Evolutionary conservation across 2,797 vertebrate species (phyloP), one percentile per base, ranked within the genome.

Genomic region (Phylloscopus collybita): DNA sequence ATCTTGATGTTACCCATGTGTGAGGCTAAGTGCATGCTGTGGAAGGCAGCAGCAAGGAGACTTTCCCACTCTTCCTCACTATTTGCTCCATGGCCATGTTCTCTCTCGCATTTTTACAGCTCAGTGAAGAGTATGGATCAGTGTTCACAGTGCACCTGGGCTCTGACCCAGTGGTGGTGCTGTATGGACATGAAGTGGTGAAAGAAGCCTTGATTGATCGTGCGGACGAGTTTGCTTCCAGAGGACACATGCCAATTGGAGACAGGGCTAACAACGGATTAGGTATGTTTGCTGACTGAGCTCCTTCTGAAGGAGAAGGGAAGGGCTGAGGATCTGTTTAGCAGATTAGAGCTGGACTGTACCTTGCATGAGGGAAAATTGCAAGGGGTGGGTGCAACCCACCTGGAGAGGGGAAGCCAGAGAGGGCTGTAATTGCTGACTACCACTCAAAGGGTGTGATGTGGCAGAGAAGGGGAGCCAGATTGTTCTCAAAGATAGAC

Each of bases 101-200:
- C 25, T 73, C 7, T 59, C 49, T 62, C 79, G n/a, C 34, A 19
- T 74, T 81, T 80, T 82, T 30, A 21, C 90, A 98, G 98, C 83
- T 98, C 60, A 93, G 97, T 20, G 12, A 93, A 84, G 72, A 86
- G 13, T 97, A 95, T 1, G 97, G 98, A 34, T 45, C 97, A 1
- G 95, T 98, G 69, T 97, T 98, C 83, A 98, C 97, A 11, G 16
- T 98, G 70, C 79, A 98, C 57, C 5, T 98, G 81, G 97, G 97
- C 57, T 27, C 54, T 10, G 44, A 49, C 4, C 96, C 93, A 6
- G 20, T 91, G 6, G 95, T 98, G 87, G 94, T 98, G 21, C 21
- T 98, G 25, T 25, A 91, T 0, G 97, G 97, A 62, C 32, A 96
- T 3, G 82, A 96, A 10, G 94, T 16, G 1, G 95, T 98, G 51